phyloP scores from a whole-genome alignment of 1,140 invertebrate species.

The Cepaea nemoralis region DNA sequence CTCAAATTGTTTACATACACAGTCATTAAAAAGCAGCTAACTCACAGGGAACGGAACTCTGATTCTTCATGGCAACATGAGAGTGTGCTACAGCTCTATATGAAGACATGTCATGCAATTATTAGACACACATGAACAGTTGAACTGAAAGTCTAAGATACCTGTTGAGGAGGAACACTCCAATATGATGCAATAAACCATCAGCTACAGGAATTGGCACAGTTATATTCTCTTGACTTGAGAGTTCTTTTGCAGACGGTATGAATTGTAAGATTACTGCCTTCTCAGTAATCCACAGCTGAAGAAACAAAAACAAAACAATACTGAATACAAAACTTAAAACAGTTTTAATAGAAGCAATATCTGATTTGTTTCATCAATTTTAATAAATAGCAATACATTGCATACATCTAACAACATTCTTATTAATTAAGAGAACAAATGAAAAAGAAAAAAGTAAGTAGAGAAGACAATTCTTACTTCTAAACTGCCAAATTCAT shows the following conservation, averaged over 20 bases:
- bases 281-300: conserved; percentile 58
- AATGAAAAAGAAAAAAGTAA: not conserved
- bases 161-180: conserved; percentile 76
- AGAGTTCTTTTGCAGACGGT: conserved; percentile 49
- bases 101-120: too few relatives aligned
- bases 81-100: too few relatives aligned
- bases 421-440: not conserved
- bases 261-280: conserved; percentile 53
- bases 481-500: conserved; percentile 87
- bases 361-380: too few relatives aligned
- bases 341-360: too few relatives aligned
- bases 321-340: too few relatives aligned
- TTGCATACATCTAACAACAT: not conserved
- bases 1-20: too few relatives aligned
- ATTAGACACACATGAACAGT: too few relatives aligned
- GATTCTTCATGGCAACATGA: too few relatives aligned
- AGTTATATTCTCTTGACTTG: conserved; percentile 52
- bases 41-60: too few relatives aligned
- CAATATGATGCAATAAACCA: conserved; percentile 79
- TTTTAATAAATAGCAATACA: not conserved
- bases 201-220: conserved; percentile 58
- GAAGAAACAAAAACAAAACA: not conserved
- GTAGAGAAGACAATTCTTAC: conserved; percentile 73
- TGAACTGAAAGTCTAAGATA: conserved; percentile 31
- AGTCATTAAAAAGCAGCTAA: too few relatives aligned